These are phyloP conservation scores for Lordiphosa clarofinis DNA, from an alignment of 1,140 invertebrate genomes.

Conservation along the genomic window DNA sequence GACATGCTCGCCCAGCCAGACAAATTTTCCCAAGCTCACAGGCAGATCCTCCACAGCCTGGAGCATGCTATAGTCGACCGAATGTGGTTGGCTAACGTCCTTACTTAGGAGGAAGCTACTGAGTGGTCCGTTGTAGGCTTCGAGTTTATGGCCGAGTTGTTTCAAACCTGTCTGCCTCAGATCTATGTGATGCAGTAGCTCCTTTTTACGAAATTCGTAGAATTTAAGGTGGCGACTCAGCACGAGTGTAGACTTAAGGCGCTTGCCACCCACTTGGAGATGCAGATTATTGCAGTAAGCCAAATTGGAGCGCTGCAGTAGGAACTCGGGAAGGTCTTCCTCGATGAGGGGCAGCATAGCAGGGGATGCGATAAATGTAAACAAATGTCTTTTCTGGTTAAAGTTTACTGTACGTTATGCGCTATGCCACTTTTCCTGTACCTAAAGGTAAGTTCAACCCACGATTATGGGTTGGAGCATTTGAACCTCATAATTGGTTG, in stretches of 20 bases:
- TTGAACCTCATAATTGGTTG: no score
- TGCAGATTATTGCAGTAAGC: constrained; percentile 42
- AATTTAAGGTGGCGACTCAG: constrained; percentile 34
- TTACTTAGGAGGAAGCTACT: constrained; percentile 35
- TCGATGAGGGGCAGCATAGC: constrained; percentile 38
- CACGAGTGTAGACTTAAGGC: constrained; percentile 28
- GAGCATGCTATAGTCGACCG: constrained; percentile 39
- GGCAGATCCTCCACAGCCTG: constrained; percentile 33
- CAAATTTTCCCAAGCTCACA: constrained; percentile 42
- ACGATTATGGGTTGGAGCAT: no score
- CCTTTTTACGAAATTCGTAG: constrained; percentile 52
- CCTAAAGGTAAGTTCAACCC: no score
- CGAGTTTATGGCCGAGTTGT: constrained; percentile 5
- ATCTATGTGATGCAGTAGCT: constrained; percentile 49
- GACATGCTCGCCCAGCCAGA: constrained; percentile 37
- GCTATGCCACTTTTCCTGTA: no score
- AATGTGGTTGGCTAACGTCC: background rate
- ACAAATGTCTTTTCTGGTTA: no score
- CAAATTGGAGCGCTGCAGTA: constrained; percentile 33
- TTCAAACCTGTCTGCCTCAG: constrained; percentile 13
- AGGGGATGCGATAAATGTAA: constrained; percentile 5
- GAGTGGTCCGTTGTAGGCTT: constrained; percentile 37
- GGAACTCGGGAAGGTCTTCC: constrained; percentile 48
- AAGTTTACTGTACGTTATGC: no score
- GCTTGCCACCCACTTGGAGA: constrained; percentile 1